phyloP scores from a whole-genome alignment of 2,888 invertebrate species.

The Agrochola lychnidis region DNA sequence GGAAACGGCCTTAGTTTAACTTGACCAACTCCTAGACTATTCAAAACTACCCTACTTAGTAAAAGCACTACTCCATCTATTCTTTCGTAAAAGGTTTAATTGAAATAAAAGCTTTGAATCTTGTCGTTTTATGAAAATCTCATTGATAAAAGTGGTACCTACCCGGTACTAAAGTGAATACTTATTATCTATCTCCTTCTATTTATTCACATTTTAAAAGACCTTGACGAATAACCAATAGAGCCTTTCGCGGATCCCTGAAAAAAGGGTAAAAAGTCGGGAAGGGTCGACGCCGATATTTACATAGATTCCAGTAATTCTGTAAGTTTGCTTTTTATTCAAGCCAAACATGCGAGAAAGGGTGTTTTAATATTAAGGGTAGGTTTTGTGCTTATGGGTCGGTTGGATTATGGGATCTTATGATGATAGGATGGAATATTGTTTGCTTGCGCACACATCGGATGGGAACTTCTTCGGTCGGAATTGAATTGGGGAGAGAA shows the following conservation, averaged over 20 bases:
- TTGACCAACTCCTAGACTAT: neutral
- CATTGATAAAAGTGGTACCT: neutral
- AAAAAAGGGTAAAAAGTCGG: conserved; percentile 74
- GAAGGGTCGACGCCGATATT: conserved; percentile 77
- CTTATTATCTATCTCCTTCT: conserved; percentile 26
- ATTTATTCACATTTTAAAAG: conserved; percentile 49
- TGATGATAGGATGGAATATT: conserved; percentile 46
- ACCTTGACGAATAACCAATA: conserved; percentile 65
- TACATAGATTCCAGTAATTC: conserved; percentile 77
- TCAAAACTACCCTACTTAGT: neutral
- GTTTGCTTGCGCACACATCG: conserved; percentile 17
- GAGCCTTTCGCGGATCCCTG: conserved; percentile 54
- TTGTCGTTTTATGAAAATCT: neutral
- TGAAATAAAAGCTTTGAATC: conserved; percentile 6
- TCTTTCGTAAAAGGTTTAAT: conserved; percentile 3
- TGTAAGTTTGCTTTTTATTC: conserved; percentile 75
- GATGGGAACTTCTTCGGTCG: conserved; percentile 2
- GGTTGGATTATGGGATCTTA: conserved; percentile 56
- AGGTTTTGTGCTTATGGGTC: conserved; percentile 55
- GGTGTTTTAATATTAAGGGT: conserved; percentile 65
- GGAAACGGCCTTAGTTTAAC: neutral
- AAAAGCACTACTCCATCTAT: neutral
- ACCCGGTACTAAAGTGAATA: conserved; percentile 23
- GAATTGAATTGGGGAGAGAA: conserved; percentile 22
- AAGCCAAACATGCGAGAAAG: conserved; percentile 61